Base-by-base conservation (phyloP, 2,888 invertebrate genomes). In the Pyrrhia umbra region DNA sequence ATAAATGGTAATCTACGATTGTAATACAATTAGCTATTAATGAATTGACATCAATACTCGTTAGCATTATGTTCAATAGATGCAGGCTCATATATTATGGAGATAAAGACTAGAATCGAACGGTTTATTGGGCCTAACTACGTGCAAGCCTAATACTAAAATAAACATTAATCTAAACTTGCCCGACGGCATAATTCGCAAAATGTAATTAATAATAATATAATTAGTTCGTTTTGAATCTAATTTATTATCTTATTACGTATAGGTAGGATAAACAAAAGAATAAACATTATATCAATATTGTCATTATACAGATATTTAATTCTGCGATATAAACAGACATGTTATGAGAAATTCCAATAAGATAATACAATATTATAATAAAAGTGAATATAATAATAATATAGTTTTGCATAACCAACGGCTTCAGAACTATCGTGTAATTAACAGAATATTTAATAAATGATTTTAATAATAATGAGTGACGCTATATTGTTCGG, bases 1-100 rank as follows among this genome's bases (percentile, higher is more conserved):
- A 69, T 30, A 68, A 63, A 66, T 62, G 52, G 58, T 61, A 64
- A 63, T 68, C 46, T 49, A 13, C 15, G n/a, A 68, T 68, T 62
- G 47, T 68, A 57, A 71, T 63, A 45, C 68, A 66, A 76, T 73
- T 68, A 63, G 30, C 61, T 8, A 45, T 69, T 46, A 61, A 72
- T 67, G 45, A 62, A 60, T 65, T 74, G 59, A 60, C 46, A 60
- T 59, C 40, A 42, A 52, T 63, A 45, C 40, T 27, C 8, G 3
- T 37, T n/a, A n/a, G 34, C 34, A n/a, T 34, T 34, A 20, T 60
- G 47, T 49, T 42, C 25, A 39, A 16, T 54, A 6, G 37, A 30
- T 16, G 40, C 18, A 27, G 8, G 40, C 52, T n/a, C 43, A 43
- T 9, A 30, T 39, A n/a, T n/a, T n/a, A 8, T 20, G 9, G 8